Percentiles rank a stretch among this genome's conserved stretches.
Evolutionary conservation across 92 coral and sea anemone species (phyloP).

Genomic region (Siderastrea radians): DNA sequence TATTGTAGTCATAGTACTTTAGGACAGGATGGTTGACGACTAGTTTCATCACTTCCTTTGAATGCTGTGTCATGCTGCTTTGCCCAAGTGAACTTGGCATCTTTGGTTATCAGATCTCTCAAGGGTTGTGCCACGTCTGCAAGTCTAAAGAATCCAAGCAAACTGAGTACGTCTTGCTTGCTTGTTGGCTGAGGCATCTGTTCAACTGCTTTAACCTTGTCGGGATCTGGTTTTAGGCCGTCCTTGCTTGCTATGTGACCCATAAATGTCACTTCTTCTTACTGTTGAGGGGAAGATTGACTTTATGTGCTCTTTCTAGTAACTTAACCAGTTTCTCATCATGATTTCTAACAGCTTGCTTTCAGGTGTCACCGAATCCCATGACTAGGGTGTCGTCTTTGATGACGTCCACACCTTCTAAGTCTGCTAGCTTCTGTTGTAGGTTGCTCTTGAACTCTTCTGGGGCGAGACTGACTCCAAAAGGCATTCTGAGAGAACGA

Average conservation of each 20-base stretch:
- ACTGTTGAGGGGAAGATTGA: conserved; percentile 34
- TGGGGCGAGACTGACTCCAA: conserved; percentile 68
- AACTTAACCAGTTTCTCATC: conserved; percentile 28
- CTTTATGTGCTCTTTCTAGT: conserved; percentile 35
- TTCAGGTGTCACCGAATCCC: conserved; percentile 56
- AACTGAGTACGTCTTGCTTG: conserved; percentile 40
- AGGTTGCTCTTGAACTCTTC: background rate
- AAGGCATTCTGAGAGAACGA: conserved; percentile 62
- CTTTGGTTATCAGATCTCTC: conserved; percentile 41
- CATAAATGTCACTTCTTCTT: conserved; percentile 44
- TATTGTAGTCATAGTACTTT: background rate
- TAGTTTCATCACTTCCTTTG: conserved; percentile 28
- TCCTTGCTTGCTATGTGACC: conserved; percentile 32
- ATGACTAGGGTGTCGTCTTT: conserved; percentile 69
- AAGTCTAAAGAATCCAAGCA: conserved; percentile 58
- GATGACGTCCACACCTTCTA: conserved; percentile 46
- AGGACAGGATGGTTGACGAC: conserved; percentile 30
- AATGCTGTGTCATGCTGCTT: conserved; percentile 63
- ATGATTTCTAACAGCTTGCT: conserved; percentile 24
- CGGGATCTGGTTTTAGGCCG: conserved; percentile 62
- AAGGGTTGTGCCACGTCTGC: conserved; percentile 58
- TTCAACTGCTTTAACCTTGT: conserved; percentile 45
- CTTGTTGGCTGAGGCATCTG: conserved; percentile 47
- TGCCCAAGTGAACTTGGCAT: conserved; percentile 58
- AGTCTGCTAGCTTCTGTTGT: background rate